A percentile compares a stretch with the other conserved stretches of the same genome.
phyloP scores from a whole-genome alignment of 2,888 invertebrate genomes.

The Sepioteuthis lessoniana region DNA sequence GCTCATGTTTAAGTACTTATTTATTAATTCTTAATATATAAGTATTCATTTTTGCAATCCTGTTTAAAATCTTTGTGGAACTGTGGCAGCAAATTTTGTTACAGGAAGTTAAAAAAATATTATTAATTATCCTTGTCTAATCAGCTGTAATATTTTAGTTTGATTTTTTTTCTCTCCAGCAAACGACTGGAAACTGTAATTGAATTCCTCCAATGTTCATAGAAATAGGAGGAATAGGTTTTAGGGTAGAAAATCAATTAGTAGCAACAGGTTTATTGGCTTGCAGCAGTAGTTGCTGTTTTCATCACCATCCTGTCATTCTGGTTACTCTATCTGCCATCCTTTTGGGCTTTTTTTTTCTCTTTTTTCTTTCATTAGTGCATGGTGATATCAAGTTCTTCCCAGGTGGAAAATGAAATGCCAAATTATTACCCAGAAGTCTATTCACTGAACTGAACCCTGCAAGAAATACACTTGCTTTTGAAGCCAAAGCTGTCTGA shows the following conservation, averaged over 20 bases:
- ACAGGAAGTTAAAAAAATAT: background rate
- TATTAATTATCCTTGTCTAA: background rate
- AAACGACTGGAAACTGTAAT: background rate
- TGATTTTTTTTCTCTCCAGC: background rate
- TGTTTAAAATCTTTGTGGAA: background rate
- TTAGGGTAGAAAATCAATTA: background rate
- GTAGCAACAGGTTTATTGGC: background rate
- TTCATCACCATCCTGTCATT: background rate
- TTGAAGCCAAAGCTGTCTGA: background rate
- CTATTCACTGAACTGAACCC: background rate
- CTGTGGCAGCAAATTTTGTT: background rate
- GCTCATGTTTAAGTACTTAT: too few species aligned
- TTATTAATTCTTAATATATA: background rate
- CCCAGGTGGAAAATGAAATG: background rate
- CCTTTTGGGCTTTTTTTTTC: too few species aligned
- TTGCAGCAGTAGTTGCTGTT: background rate
- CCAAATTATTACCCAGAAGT: background rate
- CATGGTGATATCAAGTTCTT: background rate
- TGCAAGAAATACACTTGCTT: background rate
- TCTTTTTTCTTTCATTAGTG: background rate
- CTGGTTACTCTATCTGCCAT: background rate
- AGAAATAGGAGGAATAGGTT: background rate
- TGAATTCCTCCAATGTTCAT: background rate
- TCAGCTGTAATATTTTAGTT: background rate
- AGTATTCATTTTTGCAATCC: background rate